Evolutionary conservation across 1,140 invertebrate species (phyloP).

Genomic region (Mya arenaria): DNA sequence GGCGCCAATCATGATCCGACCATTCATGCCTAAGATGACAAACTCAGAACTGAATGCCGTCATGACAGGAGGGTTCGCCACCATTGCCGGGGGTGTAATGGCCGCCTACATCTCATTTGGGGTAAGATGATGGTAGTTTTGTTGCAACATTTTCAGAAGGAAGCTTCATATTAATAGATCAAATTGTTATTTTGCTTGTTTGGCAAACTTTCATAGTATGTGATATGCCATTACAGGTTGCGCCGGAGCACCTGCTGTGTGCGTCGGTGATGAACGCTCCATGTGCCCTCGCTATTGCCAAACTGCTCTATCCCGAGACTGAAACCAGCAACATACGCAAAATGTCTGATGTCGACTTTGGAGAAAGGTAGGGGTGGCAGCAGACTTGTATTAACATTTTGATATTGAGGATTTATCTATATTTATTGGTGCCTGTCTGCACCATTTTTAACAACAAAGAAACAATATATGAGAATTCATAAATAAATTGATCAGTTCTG

Average conservation of each 20-base stretch:
- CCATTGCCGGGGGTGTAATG: constrained; percentile 75
- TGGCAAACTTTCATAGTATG: too few relatives aligned
- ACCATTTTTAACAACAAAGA: too few relatives aligned
- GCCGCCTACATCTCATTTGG: constrained; percentile 74
- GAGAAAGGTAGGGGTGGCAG: too few relatives aligned
- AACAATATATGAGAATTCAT: too few relatives aligned
- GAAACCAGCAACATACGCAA: constrained; percentile 61
- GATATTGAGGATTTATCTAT: too few relatives aligned
- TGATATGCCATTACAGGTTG: constrained; percentile 77
- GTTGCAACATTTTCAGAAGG: not conserved
- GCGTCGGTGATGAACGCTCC: constrained; percentile 98
- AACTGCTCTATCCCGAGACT: constrained; percentile 94
- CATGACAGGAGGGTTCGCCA: constrained; percentile 79
- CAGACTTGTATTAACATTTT: too few relatives aligned
- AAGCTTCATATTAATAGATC: not conserved
- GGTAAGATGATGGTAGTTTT: constrained; percentile 53
- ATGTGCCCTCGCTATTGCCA: constrained; percentile 92
- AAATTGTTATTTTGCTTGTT: too few relatives aligned
- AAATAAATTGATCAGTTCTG: too few relatives aligned
- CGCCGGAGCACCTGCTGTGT: constrained; percentile 85
- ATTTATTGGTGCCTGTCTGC: too few relatives aligned
- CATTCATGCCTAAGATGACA: constrained; percentile 75
- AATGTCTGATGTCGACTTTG: constrained; percentile 38
- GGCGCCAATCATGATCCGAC: constrained; percentile 76
- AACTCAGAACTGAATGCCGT: constrained; percentile 78